phyloP scores from a whole-genome alignment of 2,113 vertebrate species.

The Gavia stellata region DNA sequence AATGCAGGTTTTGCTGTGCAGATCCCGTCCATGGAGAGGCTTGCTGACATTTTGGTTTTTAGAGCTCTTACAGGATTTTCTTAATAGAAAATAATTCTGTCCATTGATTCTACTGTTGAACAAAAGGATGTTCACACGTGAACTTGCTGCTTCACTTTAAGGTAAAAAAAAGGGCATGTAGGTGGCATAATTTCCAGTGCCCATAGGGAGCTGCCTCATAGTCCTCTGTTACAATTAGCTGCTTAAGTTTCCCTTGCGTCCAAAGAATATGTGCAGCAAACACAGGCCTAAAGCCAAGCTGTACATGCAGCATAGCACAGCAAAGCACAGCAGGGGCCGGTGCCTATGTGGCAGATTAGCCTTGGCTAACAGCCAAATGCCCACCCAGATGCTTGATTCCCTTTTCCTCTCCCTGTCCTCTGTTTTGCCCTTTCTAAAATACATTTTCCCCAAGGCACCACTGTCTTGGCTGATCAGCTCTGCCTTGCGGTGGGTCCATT shows the following conservation, averaged over 20 bases:
- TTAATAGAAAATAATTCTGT: neutral
- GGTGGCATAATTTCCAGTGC: accelerated
- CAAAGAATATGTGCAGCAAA: neutral
- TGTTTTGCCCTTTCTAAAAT: neutral
- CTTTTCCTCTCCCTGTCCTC: neutral
- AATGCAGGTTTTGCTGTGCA: neutral
- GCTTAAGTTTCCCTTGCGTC: neutral
- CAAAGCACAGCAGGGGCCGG: neutral
- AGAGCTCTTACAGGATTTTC: neutral
- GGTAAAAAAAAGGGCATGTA: neutral
- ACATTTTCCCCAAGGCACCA: neutral
- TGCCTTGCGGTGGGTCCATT: neutral
- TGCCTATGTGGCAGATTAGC: neutral
- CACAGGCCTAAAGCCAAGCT: neutral
- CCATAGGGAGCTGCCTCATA: neutral
- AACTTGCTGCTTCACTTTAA: neutral
- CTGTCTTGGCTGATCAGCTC: accelerated
- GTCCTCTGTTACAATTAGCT: neutral
- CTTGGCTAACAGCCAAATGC: neutral
- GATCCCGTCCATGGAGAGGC: accelerated
- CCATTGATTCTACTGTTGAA: neutral
- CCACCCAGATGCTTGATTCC: neutral
- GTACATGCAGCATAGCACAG: neutral
- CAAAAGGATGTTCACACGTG: neutral
- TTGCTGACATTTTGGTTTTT: neutral